Evolutionary conservation across 1,140 invertebrate genomes (phyloP), one percentile per base, ranked within the genome.

Genomic region (Drepana arcuata): DNA sequence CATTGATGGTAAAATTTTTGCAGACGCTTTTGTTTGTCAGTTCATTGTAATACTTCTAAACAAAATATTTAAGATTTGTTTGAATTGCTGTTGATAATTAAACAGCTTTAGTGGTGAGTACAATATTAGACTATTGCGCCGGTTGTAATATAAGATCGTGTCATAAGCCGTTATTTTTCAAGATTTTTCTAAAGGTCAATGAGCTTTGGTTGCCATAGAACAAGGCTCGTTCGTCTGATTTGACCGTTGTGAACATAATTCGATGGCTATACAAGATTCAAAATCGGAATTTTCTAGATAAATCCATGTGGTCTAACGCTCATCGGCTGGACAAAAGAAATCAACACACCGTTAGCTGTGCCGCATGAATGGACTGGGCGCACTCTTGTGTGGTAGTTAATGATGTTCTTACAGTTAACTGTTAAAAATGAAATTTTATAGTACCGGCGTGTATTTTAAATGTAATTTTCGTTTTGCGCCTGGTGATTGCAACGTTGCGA

Each of bases 141-240:
- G 51, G 53, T 37, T 25, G 48, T 16, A 41, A 49, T 48, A 43
- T 32, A 32, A 9, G 4, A 21, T 5, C 18, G 18, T 21, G 33
- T 46, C 32, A 35, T 39, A 53, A 44, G 64, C 75, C 75, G 75
- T 80, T 80, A 80, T 71, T 80, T 75, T 80, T 80, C 63, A 77
- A 80, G 67, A 79, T 73, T 61, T 43, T 65, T 43, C 9, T 39
- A 34, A 44, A 63, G 72, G 75, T 77, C 75, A 77, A 57, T 74
- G 74, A 47, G 67, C 71, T 60, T 47, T 18, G 39, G 38, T 26
- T 44, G 42, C 21, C 46, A 34, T 21, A 49, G 48, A 39, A 47
- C 34, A 41, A 48, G 38, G 36, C 31, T 26, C n/a, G 14, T 9
- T 34, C 34, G 27, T 16, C 36, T 29, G 33, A 28, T 23, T 41